Percentiles rank a stretch among this genome's conserved stretches.
These are phyloP conservation scores for Ceratoteleas bidentatus DNA, from an alignment of 1,140 invertebrate genomes.

Conservation along the genomic window DNA sequence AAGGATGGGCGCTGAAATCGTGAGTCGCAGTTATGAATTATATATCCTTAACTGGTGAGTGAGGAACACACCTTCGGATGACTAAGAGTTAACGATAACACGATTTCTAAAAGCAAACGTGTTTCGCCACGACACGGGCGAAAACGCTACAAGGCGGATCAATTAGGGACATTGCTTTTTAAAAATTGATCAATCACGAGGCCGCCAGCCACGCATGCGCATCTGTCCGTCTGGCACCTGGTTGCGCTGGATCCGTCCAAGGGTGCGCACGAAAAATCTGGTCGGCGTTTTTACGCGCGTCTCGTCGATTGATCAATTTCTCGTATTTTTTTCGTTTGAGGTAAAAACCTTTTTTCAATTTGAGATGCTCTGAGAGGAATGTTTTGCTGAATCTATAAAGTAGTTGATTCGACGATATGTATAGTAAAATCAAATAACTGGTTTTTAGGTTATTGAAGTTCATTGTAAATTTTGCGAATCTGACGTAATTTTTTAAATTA, in stretches of 20 bases:
- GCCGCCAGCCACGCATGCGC: constrained; percentile 70
- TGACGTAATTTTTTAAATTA: no score
- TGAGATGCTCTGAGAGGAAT: no score
- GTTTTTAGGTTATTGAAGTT: no score
- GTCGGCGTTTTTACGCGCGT: not conserved
- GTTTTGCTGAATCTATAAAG: no score
- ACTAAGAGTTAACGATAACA: constrained; percentile 72
- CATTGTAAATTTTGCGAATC: no score
- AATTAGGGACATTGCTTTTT: constrained; percentile 79
- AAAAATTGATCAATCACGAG: constrained; percentile 78
- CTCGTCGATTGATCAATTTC: no score
- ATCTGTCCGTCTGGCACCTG: constrained; percentile 70
- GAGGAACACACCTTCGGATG: constrained; percentile 76
- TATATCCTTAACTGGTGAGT: constrained; percentile 57
- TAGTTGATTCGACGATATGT: no score
- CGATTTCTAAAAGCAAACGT: constrained; percentile 63
- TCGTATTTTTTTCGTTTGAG: not conserved
- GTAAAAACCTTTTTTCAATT: not conserved
- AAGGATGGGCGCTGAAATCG: constrained; percentile 20
- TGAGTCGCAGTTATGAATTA: constrained; percentile 47
- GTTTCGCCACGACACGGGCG: constrained; percentile 50
- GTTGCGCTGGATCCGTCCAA: constrained; percentile 67
- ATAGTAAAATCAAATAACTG: no score
- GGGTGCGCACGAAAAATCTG: constrained; percentile 56
- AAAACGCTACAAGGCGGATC: constrained; percentile 68